These are phyloP conservation scores for Strigops habroptila DNA, from an alignment of 2,113 vertebrate genomes.

Conservation along the genomic window DNA sequence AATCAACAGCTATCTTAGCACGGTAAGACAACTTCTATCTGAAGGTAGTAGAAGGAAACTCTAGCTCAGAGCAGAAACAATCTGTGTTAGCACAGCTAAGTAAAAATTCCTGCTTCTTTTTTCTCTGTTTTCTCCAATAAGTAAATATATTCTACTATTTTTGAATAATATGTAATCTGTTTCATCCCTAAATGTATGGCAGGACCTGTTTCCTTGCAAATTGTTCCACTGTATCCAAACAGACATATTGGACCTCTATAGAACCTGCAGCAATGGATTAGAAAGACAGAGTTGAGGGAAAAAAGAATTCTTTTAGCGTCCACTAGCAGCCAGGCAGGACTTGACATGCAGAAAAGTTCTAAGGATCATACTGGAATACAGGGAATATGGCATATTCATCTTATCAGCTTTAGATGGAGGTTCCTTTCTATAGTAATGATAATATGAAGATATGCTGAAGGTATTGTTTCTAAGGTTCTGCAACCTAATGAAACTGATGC, in stretches of 20 bases:
- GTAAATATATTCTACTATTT: neutral
- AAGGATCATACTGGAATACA: neutral
- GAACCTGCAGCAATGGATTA: neutral
- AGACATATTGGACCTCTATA: neutral
- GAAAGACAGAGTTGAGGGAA: neutral
- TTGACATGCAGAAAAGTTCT: neutral
- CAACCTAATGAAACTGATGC: neutral
- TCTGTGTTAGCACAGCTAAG: neutral
- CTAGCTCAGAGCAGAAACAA: neutral
- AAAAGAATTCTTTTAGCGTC: neutral
- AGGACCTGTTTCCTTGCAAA: neutral
- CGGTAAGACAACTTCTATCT: neutral
- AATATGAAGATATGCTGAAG: neutral
- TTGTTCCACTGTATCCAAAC: neutral
- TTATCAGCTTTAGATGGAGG: neutral
- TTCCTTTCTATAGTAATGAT: neutral
- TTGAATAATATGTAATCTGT: neutral
- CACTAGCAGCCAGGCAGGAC: neutral
- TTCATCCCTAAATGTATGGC: rapidly evolving
- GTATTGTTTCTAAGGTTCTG: neutral
- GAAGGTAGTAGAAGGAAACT: neutral
- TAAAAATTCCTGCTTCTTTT: neutral
- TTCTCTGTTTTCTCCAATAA: neutral
- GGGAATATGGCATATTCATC: neutral
- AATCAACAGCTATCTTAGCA: neutral